Conservation (phyloP, 2,797 vertebrate species). For the Loris lydekkerianus region DNA sequence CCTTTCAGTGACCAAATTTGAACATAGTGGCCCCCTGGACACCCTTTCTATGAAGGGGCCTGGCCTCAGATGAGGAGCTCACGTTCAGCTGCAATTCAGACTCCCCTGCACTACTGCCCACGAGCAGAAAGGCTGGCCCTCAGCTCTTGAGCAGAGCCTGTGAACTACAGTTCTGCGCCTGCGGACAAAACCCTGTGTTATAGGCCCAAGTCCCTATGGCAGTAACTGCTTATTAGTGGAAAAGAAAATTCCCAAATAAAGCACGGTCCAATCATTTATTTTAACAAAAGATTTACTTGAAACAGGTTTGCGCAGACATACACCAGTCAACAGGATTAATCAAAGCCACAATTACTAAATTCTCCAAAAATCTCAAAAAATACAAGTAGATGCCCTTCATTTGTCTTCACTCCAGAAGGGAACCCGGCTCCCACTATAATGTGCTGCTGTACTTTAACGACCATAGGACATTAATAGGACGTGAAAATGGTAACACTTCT, state of each 20-base stretch:
- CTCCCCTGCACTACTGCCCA: fast-evolving
- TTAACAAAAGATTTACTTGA: constrained; percentile 89
- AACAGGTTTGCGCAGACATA: constrained; percentile 87
- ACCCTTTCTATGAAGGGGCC: background rate
- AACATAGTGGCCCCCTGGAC: background rate
- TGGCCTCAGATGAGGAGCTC: background rate
- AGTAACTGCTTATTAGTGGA: background rate
- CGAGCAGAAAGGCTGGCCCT: background rate
- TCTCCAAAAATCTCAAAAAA: constrained; percentile 83
- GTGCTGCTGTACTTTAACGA: constrained; percentile 84
- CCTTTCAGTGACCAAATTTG: background rate
- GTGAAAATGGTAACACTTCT: constrained; percentile 85
- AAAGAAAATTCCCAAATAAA: constrained; percentile 79
- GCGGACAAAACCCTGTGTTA: background rate
- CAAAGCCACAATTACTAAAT: constrained; percentile 86
- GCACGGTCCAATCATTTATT: background rate
- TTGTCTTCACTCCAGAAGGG: constrained; percentile 86
- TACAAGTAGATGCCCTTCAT: constrained; percentile 85
- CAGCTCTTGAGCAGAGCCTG: background rate
- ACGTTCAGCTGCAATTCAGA: background rate
- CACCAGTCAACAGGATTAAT: constrained; percentile 85
- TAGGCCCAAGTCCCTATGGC: background rate
- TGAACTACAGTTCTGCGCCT: background rate
- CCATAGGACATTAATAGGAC: constrained; percentile 87
- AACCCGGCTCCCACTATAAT: constrained; percentile 79